Evolutionary conservation across 2,888 invertebrate genomes (phyloP).

Genomic region (Orthonychiurus folsomi): DNA sequence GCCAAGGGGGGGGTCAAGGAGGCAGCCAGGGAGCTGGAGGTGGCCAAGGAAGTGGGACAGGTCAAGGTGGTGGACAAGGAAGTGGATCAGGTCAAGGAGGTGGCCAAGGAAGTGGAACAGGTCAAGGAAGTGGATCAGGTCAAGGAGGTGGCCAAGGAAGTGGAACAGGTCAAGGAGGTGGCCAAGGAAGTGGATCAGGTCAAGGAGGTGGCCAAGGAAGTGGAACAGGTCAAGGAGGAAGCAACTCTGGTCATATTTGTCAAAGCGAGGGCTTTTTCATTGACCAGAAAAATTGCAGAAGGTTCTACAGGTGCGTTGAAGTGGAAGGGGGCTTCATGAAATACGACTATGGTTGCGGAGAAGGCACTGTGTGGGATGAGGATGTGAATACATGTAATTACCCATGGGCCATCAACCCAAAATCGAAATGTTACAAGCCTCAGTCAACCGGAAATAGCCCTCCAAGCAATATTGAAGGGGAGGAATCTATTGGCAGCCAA

Average conservation of each 20-base stretch:
- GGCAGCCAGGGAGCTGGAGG: conserved; percentile 3
- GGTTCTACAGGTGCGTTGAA: conserved; percentile 31
- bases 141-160: not conserved
- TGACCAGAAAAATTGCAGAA: conserved; percentile 30
- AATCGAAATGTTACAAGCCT: conserved; percentile 16
- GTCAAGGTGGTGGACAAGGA: not conserved
- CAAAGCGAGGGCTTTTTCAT: conserved; percentile 27
- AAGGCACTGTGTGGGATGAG: conserved; percentile 23
- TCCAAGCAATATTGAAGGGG: not conserved
- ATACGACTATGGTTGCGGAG: conserved; percentile 30
- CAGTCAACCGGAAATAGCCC: not conserved
- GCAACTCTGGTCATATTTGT: not conserved
- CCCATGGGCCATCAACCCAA: conserved; percentile 13
- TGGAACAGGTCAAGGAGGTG: not conserved
- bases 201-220: not conserved
- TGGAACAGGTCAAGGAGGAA: not conserved
- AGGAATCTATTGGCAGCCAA: not conserved
- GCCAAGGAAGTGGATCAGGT: not conserved
- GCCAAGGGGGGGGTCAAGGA: not conserved
- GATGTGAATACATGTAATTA: conserved; percentile 21
- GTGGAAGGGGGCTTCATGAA: conserved; percentile 17
- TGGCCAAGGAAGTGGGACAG: not conserved
- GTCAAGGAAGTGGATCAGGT: conserved; percentile 1
- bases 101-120: not conserved
- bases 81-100: not conserved